Percentiles rank a stretch among this genome's conserved stretches.
phyloP scores from a whole-genome alignment of 1,140 invertebrate species.

The Globodera ellingtonae region DNA sequence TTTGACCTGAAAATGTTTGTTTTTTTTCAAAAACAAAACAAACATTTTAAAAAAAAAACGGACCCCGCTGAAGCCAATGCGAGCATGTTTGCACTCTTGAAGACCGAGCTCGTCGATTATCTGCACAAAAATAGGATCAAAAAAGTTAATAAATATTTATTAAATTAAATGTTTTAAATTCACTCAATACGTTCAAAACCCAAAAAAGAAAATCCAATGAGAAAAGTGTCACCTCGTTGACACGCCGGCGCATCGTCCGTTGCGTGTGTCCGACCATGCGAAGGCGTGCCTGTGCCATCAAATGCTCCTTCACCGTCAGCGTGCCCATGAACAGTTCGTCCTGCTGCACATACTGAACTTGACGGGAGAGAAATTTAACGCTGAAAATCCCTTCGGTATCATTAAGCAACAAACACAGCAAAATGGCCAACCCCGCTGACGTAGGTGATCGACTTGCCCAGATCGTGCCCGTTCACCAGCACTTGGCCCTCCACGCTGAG shows the following conservation, averaged over 20 bases:
- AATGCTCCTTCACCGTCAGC: constrained; percentile 70
- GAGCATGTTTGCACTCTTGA: constrained; percentile 58
- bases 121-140: constrained; percentile 28
- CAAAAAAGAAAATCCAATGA: constrained; percentile 31
- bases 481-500: constrained; percentile 59
- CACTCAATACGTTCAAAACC: neutral
- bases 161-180: no score
- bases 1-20: constrained; percentile 25
- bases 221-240: constrained; percentile 38
- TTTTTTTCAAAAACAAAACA: constrained; percentile 52
- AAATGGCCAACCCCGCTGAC: constrained; percentile 64
- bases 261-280: constrained; percentile 38
- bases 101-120: constrained; percentile 63
- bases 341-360: constrained; percentile 69
- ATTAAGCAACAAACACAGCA: neutral
- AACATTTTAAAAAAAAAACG: constrained; percentile 45
- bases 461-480: constrained; percentile 55
- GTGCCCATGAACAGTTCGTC: constrained; percentile 71
- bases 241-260: constrained; percentile 34
- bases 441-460: constrained; percentile 64
- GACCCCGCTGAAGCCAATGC: constrained; percentile 57
- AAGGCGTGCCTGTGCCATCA: constrained; percentile 69
- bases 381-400: neutral
- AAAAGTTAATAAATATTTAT: no score
- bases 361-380: constrained; percentile 54